A percentile compares a stretch with the other conserved stretches of the same genome.
These are phyloP conservation scores for Drosophila melanosoma DNA, from an alignment of 2,888 invertebrate genomes.

Conservation along the genomic window DNA sequence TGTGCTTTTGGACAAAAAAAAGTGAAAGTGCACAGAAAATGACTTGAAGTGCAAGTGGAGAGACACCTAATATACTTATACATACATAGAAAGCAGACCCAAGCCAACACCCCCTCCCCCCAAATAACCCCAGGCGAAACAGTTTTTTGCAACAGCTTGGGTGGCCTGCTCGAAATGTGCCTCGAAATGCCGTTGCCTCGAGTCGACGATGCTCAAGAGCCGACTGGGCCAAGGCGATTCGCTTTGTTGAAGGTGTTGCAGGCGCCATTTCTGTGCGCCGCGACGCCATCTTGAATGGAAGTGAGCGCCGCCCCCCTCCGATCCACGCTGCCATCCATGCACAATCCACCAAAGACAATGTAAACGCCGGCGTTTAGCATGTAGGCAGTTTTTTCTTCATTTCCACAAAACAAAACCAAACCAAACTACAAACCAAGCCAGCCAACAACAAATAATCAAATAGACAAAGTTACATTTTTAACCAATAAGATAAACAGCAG, in stretches of 20 bases:
- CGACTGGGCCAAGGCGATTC: conserved; percentile 34
- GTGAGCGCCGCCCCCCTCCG: conserved; percentile 21
- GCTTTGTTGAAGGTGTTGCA: conserved; percentile 25
- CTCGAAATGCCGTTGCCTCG: conserved; percentile 44
- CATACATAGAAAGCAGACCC: conserved; percentile 12
- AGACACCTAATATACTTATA: conserved; percentile 11
- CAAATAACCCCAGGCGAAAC: not conserved
- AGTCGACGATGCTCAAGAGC: conserved; percentile 38
- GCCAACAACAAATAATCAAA: conserved; percentile 79
- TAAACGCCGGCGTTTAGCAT: conserved; percentile 74
- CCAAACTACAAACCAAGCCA: conserved; percentile 72
- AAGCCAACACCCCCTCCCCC: not conserved
- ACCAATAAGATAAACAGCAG: conserved; percentile 66
- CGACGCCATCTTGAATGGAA: conserved; percentile 74
- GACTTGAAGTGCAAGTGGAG: conserved; percentile 76
- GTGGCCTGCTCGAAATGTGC: conserved; percentile 22
- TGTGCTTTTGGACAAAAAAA: conserved; percentile 47
- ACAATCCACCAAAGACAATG: conserved; percentile 67
- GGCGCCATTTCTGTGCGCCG: conserved; percentile 45
- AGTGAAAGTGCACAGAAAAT: conserved; percentile 76
- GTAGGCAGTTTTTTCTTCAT: conserved; percentile 77
- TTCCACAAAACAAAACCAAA: conserved; percentile 55
- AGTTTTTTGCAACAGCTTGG: not conserved
- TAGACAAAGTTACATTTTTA: conserved; percentile 80
- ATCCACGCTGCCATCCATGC: conserved; percentile 29